Base-by-base conservation (phyloP, 2,113 vertebrate genomes). In the Eublepharis macularius region DNA sequence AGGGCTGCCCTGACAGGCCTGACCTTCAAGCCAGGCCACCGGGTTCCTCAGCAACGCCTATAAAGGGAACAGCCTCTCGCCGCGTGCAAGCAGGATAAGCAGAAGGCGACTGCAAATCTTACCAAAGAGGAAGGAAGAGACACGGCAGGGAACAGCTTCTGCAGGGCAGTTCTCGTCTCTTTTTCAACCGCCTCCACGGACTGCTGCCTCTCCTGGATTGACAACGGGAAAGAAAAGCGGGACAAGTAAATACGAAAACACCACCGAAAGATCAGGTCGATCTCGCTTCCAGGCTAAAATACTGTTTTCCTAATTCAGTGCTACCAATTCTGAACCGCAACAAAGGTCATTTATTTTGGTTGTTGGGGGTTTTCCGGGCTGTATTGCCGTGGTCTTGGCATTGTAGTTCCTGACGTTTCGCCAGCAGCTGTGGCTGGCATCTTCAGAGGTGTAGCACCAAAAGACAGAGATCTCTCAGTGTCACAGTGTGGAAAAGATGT, bases 121-220 rank as follows among this genome's bases (percentile, higher is more conserved):
- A 97, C 96, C 98, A 98, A 94, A 49, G 95, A 95, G 72, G 95
- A 94, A 89, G 98, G 96, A 57, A 98, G 95, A 91, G 98, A 97
- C 74, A 99, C 97, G 16, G 94, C 92, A 39, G 99, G 99, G 91
- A 99, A 97, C 80, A 99, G 94, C 92, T 97, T 98, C 96, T 97
- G 97, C 80, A 99, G 95, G 83, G 97, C 93, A 10, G 97, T 92
- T 88, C 96, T 96, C n/a, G 97, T 97, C 90, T 98, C 97, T 1
- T 97, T 96, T 90, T 98, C 97, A n/a, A 93, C 93, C 65, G 86
- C 85, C 90, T 97, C 96, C 93, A 98, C 82, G 0, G 95, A 95
- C 1, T 96, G 95, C 88, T 97, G 97, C 91, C 96, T 97, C 93
- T 99, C 99, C 99, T 99, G 93, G 82, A 95, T 12, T 82, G 91